Percentiles rank a stretch among this genome's conserved stretches.
These are phyloP conservation scores for Brachyptera putata DNA, from an alignment of 2,888 invertebrate genomes.

Conservation along the genomic window DNA sequence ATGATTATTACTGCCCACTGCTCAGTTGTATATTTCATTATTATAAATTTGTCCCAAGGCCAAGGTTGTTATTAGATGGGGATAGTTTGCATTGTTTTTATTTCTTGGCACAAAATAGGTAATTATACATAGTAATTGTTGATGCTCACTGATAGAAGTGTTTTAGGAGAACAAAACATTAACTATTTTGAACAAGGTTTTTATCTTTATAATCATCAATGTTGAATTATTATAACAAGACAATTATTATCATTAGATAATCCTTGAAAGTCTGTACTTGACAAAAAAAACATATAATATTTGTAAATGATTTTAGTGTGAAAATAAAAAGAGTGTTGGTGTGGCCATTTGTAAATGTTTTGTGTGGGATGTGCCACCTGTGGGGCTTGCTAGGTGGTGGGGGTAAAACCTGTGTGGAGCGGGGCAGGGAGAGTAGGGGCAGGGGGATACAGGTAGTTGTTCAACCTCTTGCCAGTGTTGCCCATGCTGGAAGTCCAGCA, in stretches of 20 bases:
- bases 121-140: no score
- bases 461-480: neutral
- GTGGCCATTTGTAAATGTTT: conserved; percentile 20
- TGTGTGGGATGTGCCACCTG: conserved; percentile 12
- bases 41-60: no score
- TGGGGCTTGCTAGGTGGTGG: conserved; percentile 1
- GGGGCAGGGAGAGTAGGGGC: neutral
- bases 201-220: neutral
- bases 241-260: no score
- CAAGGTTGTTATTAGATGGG: no score
- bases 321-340: neutral
- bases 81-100: no score
- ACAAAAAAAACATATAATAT: neutral
- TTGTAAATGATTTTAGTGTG: neutral
- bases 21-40: no score
- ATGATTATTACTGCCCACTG: no score
- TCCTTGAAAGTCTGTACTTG: neutral
- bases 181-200: no score
- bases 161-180: neutral
- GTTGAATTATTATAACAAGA: neutral
- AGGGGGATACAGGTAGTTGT: conserved; percentile 3
- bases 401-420: neutral
- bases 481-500: conserved; percentile 1
- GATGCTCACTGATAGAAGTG: no score
- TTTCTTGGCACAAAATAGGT: no score